phyloP scores from a whole-genome alignment of 2,888 invertebrate genomes.

The Parelbella ahira region DNA sequence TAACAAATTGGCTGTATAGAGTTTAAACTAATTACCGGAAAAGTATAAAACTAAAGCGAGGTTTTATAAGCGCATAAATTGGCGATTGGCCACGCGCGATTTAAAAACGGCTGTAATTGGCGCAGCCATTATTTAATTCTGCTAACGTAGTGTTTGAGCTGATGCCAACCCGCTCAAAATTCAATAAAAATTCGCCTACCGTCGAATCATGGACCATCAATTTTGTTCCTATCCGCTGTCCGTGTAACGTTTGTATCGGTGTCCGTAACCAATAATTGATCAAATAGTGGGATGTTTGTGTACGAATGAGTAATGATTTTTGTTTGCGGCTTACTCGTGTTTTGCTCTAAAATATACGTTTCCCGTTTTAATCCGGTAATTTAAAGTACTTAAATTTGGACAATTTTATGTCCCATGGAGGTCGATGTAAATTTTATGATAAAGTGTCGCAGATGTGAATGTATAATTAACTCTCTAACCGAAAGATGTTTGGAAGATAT shows the following conservation, averaged over 20 bases:
- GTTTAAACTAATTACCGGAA: neutral
- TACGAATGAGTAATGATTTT: slow-evolving; percentile 13
- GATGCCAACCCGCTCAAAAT: slow-evolving; percentile 68
- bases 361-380: too few species aligned
- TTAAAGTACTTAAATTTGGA: too few species aligned
- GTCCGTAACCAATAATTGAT: slow-evolving; percentile 19
- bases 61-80: slow-evolving; percentile 59
- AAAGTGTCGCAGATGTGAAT: too few species aligned
- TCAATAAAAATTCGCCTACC: slow-evolving; percentile 63
- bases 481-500: too few species aligned
- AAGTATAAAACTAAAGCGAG: slow-evolving; percentile 27
- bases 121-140: slow-evolving; percentile 71
- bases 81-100: slow-evolving; percentile 50
- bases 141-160: slow-evolving; percentile 73
- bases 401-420: too few species aligned
- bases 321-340: too few species aligned
- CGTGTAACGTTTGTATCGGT: slow-evolving; percentile 9
- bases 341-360: too few species aligned
- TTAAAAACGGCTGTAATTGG: slow-evolving; percentile 74
- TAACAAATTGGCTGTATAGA: too few species aligned
- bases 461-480: too few species aligned
- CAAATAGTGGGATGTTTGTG: slow-evolving; percentile 18
- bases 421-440: too few species aligned
- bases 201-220: slow-evolving; percentile 47
- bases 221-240: slow-evolving; percentile 39